Conservation (phyloP, 2,888 invertebrate species). For the Pycnomerus fuliginosus region DNA sequence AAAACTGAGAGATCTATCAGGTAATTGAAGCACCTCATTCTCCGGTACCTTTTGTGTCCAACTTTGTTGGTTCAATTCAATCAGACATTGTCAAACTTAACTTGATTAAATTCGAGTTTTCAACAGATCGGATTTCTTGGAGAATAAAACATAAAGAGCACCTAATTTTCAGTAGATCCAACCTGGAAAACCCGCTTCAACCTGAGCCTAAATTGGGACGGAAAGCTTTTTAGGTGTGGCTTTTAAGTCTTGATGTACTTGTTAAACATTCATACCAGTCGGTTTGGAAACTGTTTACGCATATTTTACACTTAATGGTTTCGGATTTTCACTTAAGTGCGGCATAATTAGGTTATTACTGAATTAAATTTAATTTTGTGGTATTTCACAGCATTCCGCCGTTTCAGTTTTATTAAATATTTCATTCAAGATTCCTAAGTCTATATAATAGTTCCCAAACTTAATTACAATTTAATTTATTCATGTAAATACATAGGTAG, state of each 20-base stretch:
- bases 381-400: conserved; percentile 5
- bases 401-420: conserved; percentile 1
- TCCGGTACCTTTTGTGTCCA: conserved; percentile 10
- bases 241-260: conserved; percentile 22
- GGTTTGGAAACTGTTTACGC: conserved; percentile 25
- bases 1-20: conserved; percentile 16
- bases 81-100: conserved; percentile 15
- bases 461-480: conserved; percentile 19
- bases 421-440: conserved; percentile 5
- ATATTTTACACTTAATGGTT: conserved; percentile 27
- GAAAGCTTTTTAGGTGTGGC: conserved; percentile 24
- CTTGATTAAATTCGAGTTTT: conserved; percentile 23
- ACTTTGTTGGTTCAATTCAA: conserved; percentile 10
- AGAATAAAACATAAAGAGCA: no score
- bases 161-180: no score
- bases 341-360: conserved; percentile 24
- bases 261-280: conserved; percentile 25
- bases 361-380: conserved; percentile 21
- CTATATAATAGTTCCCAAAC: conserved; percentile 3
- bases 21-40: conserved; percentile 14
- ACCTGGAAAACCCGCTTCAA: no score
- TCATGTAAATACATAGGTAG: conserved; percentile 15
- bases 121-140: no score
- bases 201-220: conserved; percentile 21
- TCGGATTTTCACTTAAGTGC: conserved; percentile 25